phyloP scores from a whole-genome alignment of 2,888 invertebrate genomes.

The Augiades crinisus region DNA sequence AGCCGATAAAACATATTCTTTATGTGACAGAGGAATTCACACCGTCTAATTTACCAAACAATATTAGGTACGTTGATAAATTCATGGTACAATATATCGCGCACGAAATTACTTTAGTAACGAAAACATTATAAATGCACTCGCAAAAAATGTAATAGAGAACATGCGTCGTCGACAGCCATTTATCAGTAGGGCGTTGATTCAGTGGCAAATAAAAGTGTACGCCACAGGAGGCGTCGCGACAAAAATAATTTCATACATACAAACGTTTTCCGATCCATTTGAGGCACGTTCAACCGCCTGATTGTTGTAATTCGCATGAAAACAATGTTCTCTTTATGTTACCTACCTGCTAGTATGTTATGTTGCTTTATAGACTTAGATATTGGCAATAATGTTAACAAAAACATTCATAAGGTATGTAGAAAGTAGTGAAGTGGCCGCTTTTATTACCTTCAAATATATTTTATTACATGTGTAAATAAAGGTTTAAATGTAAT shows the following conservation, averaged over 20 bases:
- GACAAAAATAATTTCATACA: constrained; percentile 67
- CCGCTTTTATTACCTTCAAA: too few species aligned
- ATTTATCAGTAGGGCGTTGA: constrained; percentile 67
- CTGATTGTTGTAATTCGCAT: constrained; percentile 43
- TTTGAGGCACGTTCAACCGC: constrained; percentile 48
- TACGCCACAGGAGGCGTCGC: constrained; percentile 58
- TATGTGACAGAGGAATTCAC: constrained; percentile 8
- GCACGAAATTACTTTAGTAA: constrained; percentile 7
- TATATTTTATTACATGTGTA: too few species aligned
- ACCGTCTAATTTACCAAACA: background rate
- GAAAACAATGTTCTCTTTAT: constrained; percentile 37
- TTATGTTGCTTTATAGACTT: too few species aligned
- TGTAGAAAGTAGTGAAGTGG: too few species aligned
- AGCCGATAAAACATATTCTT: background rate
- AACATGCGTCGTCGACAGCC: constrained; percentile 52
- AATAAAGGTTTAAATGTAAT: background rate
- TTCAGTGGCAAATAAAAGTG: constrained; percentile 65
- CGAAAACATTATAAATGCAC: constrained; percentile 37
- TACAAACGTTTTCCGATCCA: constrained; percentile 62
- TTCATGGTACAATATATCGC: constrained; percentile 16
- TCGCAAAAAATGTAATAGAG: constrained; percentile 54
- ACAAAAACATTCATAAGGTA: too few species aligned
- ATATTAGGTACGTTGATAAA: background rate
- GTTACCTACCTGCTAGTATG: too few species aligned
- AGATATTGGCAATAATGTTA: too few species aligned